phyloP scores from a whole-genome alignment of 2,113 vertebrate species.

The Paedocypris sp. region DNA sequence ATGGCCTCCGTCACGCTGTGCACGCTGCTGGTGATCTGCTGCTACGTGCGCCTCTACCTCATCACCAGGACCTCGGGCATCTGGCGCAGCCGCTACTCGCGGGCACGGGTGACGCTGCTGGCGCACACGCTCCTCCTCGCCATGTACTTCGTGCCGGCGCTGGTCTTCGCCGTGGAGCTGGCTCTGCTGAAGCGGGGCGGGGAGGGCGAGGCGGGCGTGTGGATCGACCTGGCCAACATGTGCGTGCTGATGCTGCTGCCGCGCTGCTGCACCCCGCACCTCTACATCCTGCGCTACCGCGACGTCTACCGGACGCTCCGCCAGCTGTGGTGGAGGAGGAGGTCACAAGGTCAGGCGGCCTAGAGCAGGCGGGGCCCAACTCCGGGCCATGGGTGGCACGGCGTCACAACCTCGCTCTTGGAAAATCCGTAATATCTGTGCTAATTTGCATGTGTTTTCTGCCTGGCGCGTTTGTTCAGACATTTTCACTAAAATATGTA shows the following conservation, averaged over 20 bases:
- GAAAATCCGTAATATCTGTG: no score
- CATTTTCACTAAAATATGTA: no score
- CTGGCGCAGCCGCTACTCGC: slow-evolving; percentile 62
- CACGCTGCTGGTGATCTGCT: slow-evolving; percentile 54
- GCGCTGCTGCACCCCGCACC: slow-evolving; percentile 55
- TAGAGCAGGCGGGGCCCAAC: no score
- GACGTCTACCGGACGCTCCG: slow-evolving; percentile 54
- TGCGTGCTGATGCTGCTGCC: slow-evolving; percentile 62
- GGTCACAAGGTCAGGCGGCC: slow-evolving; percentile 25
- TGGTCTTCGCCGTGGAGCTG: slow-evolving; percentile 59
- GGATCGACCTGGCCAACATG: slow-evolving; percentile 59
- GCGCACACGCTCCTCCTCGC: slow-evolving; percentile 58
- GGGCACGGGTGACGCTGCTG: slow-evolving; percentile 63
- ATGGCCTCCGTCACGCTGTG: slow-evolving; percentile 50
- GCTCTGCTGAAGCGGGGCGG: slow-evolving; percentile 37
- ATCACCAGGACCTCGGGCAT: slow-evolving; percentile 63
- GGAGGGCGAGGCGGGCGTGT: slow-evolving; percentile 39
- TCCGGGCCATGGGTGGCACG: no score
- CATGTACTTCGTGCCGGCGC: slow-evolving; percentile 58
- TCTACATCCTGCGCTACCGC: slow-evolving; percentile 65
- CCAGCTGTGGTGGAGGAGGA: slow-evolving; percentile 43
- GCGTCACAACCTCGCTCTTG: no score
- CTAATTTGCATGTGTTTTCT: no score
- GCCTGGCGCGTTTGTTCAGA: no score
- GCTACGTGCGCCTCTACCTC: slow-evolving; percentile 64